Evolutionary conservation across 2,888 invertebrate genomes (phyloP), one percentile per base, ranked within the genome.

Genomic region (Baronia brevicornis): DNA sequence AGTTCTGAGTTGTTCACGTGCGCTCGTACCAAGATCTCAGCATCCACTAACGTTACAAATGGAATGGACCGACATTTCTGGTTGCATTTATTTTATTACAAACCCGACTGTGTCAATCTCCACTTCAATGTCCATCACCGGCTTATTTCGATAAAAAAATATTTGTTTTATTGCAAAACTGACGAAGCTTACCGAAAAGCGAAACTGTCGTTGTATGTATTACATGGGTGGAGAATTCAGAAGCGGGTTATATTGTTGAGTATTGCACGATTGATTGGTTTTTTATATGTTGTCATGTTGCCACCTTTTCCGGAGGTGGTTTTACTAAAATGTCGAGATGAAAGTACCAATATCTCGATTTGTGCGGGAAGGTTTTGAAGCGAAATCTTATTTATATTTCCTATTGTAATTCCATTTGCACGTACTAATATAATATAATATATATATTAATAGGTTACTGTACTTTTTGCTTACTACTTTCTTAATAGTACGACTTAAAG

Each of bases 31-130:
- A 39, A 41, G 40, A 24, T 41, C 60, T 19, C 66, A 66, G 66
- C 63, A 55, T 66, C 66, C 59, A 68, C 68, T 66, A 46, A 38
- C 40, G 47, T 43, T 50, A 41, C 46, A 47, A 44, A 46, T 44
- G 40, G 42, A 43, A 42, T 50, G 51, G 51, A 48, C 46, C 47
- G 44, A 42, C 33, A 38, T 38, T 45, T 39, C 30, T 34, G 37
- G 30, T 26, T 39, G 38, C 44, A 43, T 44, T 44, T 47, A 43
- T 43, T 39, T 42, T 36, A 44, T 45, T 32, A 18, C 6, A 25
- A 13, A n/a, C 9, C 20, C 11, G 25, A n/a, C n/a, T n/a, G 25
- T 33, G 12, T 33, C 27, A 33, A 27, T 33, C 27, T 22, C 8
- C 9, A 22, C 33, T 33, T 13, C 27, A 22, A 6, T 9, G 10